Base-by-base conservation (phyloP, 1,140 invertebrate genomes). In the Thrips palmi region DNA sequence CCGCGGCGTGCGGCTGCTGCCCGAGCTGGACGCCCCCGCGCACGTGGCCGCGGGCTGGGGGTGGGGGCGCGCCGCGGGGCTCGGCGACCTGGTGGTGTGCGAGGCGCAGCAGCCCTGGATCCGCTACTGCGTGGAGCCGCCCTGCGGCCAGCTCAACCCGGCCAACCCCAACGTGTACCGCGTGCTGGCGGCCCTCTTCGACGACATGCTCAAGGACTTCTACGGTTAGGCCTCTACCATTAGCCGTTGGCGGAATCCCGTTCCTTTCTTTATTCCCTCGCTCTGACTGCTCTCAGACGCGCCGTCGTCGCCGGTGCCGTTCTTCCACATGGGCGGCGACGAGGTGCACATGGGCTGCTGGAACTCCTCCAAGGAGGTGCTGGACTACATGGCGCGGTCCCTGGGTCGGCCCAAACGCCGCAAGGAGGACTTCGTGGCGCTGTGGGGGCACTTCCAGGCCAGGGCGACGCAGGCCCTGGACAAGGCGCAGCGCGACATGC, bases 241-340 rank as follows among this genome's bases (percentile, higher is more conserved):
- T n/a, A n/a, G n/a, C n/a, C n/a, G n/a, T n/a, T n/a, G n/a, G n/a
- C n/a, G n/a, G n/a, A n/a, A n/a, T n/a, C n/a, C n/a, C n/a, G n/a
- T n/a, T n/a, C n/a, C n/a, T n/a, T n/a, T n/a, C n/a, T n/a, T n/a
- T n/a, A n/a, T n/a, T n/a, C n/a, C n/a, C n/a, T n/a, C n/a, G n/a
- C n/a, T n/a, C n/a, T n/a, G n/a, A n/a, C n/a, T n/a, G n/a, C n/a
- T n/a, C n/a, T n/a, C n/a, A n/a, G n/a, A n/a, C n/a, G n/a, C n/a
- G n/a, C n/a, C n/a, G n/a, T n/a, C n/a, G n/a, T n/a, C n/a, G n/a
- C n/a, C n/a, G 65, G 64, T 6, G 66, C 73, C 40, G 49, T n/a
- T 75, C 0, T 70, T 82, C 27, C 85, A 89, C 45, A 72, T 87
- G 61, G 84, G 84, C 8, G 84, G 83, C 2, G 84, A 89, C 57